Conservation (phyloP, 2,113 vertebrate species). For the Chloebia gouldiae region DNA sequence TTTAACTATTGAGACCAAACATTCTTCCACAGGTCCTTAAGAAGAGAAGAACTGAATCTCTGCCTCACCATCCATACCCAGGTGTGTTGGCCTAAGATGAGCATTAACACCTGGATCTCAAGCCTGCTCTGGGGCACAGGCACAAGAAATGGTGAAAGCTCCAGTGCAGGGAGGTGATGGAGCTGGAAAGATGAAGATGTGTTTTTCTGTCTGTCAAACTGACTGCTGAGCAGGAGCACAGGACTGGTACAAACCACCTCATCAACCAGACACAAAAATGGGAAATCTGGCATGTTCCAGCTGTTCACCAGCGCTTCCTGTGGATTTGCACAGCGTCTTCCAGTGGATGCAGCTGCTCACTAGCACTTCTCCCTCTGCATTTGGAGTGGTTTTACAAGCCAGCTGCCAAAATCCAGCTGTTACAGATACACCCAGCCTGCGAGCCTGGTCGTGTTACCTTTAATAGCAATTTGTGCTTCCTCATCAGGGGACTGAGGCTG, state of each 20-base stretch:
- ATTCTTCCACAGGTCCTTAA: background rate
- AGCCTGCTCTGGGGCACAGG: background rate
- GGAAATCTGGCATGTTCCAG: background rate
- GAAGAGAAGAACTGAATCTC: background rate
- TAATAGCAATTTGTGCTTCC: background rate
- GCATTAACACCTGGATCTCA: background rate
- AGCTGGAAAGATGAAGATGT: background rate
- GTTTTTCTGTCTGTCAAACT: background rate
- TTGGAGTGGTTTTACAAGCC: background rate
- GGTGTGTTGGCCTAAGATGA: fast-evolving
- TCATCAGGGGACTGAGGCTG: background rate
- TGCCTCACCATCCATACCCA: background rate
- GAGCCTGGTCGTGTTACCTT: background rate
- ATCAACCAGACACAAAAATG: background rate
- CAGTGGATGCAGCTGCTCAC: slow-evolving; percentile 34
- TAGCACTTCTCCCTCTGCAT: background rate
- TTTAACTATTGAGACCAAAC: background rate
- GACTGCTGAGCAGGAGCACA: background rate
- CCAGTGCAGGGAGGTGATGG: fast-evolving
- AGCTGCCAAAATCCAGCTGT: background rate
- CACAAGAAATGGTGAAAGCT: background rate
- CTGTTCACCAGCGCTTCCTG: background rate
- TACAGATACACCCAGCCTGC: background rate
- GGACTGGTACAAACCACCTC: background rate
- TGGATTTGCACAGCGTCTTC: slow-evolving; percentile 20